These are phyloP conservation scores for Acrobasis repandana DNA, from an alignment of 2,888 invertebrate genomes.

Conservation along the genomic window DNA sequence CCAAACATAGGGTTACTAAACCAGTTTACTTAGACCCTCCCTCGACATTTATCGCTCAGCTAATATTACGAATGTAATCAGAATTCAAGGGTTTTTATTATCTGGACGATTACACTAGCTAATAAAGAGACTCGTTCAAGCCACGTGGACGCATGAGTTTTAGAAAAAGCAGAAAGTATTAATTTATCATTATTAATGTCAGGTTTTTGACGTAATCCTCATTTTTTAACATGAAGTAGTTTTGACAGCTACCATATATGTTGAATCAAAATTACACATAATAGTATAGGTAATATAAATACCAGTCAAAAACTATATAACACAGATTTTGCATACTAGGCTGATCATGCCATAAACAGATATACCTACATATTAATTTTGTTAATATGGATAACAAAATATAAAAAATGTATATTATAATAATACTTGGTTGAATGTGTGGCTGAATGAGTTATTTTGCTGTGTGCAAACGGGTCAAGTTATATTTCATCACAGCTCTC, in stretches of 20 bases:
- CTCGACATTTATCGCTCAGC: constrained; percentile 8
- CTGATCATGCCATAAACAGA: too few species aligned
- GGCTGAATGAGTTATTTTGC: too few species aligned
- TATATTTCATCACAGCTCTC: too few species aligned
- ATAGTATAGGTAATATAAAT: too few species aligned
- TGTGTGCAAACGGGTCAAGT: too few species aligned
- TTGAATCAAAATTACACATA: too few species aligned
- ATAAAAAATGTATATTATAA: too few species aligned
- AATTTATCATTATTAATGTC: not conserved
- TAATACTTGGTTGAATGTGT: too few species aligned
- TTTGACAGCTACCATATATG: not conserved
- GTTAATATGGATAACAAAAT: too few species aligned
- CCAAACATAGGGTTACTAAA: not conserved
- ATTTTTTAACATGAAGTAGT: not conserved
- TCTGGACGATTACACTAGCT: constrained; percentile 29
- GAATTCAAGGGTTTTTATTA: constrained; percentile 15
- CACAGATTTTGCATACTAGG: too few species aligned
- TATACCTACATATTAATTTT: too few species aligned
- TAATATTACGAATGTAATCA: constrained; percentile 7
- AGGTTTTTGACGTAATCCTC: not conserved
- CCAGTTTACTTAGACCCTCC: constrained; percentile 6
- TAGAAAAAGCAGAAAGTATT: not conserved
- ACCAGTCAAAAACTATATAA: too few species aligned
- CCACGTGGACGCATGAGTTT: constrained; percentile 32
- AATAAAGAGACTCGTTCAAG: constrained; percentile 37